phyloP scores from a whole-genome alignment of 2,797 vertebrate genomes.

The Distichodus sexfasciatus region DNA sequence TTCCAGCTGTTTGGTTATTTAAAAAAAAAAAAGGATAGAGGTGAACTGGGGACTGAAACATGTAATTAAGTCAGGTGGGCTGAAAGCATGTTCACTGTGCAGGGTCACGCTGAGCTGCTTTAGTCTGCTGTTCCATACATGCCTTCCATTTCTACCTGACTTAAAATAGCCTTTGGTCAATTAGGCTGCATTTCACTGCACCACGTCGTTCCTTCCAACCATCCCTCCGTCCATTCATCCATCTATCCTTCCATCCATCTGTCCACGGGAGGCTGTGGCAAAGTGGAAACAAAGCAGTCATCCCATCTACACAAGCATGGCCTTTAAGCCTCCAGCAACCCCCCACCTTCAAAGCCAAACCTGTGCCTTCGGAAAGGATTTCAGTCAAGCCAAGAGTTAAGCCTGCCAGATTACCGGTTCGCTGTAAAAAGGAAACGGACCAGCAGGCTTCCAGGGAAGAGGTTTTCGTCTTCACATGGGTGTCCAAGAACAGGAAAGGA shows the following conservation, averaged over 20 bases:
- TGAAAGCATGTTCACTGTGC: background rate
- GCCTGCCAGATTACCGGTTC: slow-evolving; percentile 60
- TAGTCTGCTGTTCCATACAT: slow-evolving; percentile 63
- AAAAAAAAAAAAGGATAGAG: background rate
- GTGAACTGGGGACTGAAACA: background rate
- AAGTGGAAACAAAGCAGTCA: slow-evolving; percentile 46
- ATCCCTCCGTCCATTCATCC: slow-evolving; percentile 58
- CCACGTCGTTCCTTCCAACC: slow-evolving; percentile 61
- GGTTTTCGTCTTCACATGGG: background rate
- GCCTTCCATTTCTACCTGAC: slow-evolving; percentile 68
- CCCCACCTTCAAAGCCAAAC: slow-evolving; percentile 51
- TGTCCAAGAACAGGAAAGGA: background rate
- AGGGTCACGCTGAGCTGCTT: slow-evolving; percentile 63
- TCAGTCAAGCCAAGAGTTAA: slow-evolving; percentile 31
- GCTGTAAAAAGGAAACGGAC: slow-evolving; percentile 47
- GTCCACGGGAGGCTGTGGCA: slow-evolving; percentile 70
- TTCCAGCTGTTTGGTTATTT: background rate
- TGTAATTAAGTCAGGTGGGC: background rate
- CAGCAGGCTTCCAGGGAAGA: slow-evolving; percentile 27
- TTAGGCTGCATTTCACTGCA: slow-evolving; percentile 52
- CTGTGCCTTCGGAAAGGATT: slow-evolving; percentile 40
- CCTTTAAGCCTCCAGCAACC: background rate
- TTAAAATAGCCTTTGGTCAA: slow-evolving; percentile 80
- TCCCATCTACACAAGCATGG: background rate
- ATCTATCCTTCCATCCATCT: slow-evolving; percentile 59